A percentile compares a stretch with the other conserved stretches of the same genome.
phyloP scores from a whole-genome alignment of 2,888 invertebrate genomes.

The Malthinus flaveolus region DNA sequence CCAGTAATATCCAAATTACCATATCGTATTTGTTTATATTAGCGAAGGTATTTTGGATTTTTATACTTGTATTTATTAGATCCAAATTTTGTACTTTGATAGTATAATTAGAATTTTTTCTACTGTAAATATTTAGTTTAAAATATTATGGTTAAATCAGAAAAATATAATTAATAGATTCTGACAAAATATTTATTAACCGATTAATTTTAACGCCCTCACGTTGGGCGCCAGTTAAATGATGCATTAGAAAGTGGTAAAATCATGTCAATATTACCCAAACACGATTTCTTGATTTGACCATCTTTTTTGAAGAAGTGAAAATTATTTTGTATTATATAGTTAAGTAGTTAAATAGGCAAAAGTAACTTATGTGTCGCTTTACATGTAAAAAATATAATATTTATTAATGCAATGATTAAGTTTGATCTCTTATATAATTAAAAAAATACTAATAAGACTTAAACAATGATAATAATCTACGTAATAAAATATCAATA shows the following conservation, averaged over 20 bases:
- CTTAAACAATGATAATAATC: conserved; percentile 28
- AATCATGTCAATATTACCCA: too few species aligned
- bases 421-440: conserved; percentile 27
- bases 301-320: conserved; percentile 8
- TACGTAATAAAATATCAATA: conserved; percentile 20
- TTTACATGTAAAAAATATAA: conserved; percentile 19
- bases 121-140: conserved; percentile 28
- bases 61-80: conserved; percentile 18
- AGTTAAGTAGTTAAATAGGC: conserved; percentile 12
- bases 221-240: too few species aligned
- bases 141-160: neutral
- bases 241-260: too few species aligned
- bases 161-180: too few species aligned
- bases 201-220: too few species aligned
- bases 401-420: conserved; percentile 17
- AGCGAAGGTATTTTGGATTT: conserved; percentile 14
- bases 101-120: conserved; percentile 20
- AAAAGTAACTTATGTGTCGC: conserved; percentile 23
- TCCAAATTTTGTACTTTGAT: conserved; percentile 20
- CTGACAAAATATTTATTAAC: too few species aligned
- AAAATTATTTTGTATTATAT: conserved; percentile 27
- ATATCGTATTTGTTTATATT: conserved; percentile 23
- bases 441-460: conserved; percentile 25
- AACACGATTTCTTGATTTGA: neutral
- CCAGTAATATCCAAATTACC: conserved; percentile 18